These are phyloP conservation scores for Tapera naevia DNA, from an alignment of 2,797 vertebrate genomes.

Conservation along the genomic window DNA sequence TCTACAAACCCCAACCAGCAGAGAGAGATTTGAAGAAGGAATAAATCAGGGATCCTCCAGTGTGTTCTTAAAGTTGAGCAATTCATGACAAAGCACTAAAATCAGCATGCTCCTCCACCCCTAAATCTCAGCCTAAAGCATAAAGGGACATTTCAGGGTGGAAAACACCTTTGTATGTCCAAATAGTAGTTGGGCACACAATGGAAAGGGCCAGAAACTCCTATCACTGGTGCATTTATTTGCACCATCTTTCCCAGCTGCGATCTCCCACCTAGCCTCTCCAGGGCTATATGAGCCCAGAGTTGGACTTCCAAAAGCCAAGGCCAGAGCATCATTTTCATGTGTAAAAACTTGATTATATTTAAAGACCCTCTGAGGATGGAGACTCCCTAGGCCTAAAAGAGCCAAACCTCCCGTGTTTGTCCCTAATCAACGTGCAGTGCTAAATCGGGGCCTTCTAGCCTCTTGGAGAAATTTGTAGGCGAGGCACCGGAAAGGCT, in stretches of 20 bases:
- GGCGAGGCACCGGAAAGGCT: constrained; percentile 46
- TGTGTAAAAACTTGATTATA: not conserved
- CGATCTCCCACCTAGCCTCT: not conserved
- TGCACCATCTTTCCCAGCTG: not conserved
- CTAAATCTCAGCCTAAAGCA: not conserved
- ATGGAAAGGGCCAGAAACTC: not conserved
- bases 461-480: constrained; percentile 45
- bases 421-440: not conserved
- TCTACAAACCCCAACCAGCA: not conserved
- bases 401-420: not conserved
- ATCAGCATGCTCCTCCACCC: not conserved
- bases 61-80: not conserved
- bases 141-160: not conserved
- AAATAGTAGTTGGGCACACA: not conserved
- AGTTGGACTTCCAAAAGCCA: not conserved
- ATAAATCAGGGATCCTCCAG: not conserved
- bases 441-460: not conserved
- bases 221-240: not conserved
- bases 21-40: not conserved
- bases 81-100: not conserved
- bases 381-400: not conserved
- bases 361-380: constrained; percentile 24
- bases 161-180: not conserved
- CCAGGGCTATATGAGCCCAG: not conserved
- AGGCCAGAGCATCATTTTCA: not conserved